A percentile compares a stretch with the other conserved stretches of the same genome.
Evolutionary conservation across 2,888 invertebrate species (phyloP).

Genomic region (Tachina fera): DNA sequence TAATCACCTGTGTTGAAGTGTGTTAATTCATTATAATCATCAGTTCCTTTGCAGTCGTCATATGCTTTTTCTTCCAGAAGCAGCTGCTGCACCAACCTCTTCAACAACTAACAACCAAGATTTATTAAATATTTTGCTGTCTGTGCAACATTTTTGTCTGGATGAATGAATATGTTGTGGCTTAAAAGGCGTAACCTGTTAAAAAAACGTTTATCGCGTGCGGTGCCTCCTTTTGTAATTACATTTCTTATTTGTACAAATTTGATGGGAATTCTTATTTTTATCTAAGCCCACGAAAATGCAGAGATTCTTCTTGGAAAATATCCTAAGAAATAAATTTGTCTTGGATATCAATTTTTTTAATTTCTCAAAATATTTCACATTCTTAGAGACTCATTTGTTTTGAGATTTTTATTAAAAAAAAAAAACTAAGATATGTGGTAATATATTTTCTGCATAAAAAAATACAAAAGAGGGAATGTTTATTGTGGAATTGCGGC

Average conservation of each 20-base stretch:
- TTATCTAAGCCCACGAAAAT: conserved; percentile 3
- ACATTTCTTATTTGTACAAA: conserved; percentile 46
- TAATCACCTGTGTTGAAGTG: conserved; percentile 66
- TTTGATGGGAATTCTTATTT: conserved; percentile 61
- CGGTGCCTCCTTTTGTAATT: conserved; percentile 66
- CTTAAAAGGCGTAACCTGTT: conserved; percentile 78
- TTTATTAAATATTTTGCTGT: conserved; percentile 45
- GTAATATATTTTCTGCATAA: background rate
- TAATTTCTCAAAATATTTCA: conserved; percentile 27
- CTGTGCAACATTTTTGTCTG: conserved; percentile 66
- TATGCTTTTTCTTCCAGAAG: conserved; percentile 20
- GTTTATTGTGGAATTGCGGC: too few relatives aligned
- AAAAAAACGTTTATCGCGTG: conserved; percentile 78
- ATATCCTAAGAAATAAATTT: conserved; percentile 57
- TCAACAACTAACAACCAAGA: conserved; percentile 11
- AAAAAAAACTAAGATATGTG: too few relatives aligned
- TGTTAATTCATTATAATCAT: conserved; percentile 68
- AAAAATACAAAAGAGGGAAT: background rate
- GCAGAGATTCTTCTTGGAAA: conserved; percentile 42
- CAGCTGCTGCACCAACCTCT: background rate
- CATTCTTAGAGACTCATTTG: background rate
- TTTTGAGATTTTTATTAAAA: background rate
- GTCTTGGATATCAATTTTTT: conserved; percentile 51
- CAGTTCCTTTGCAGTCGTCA: conserved; percentile 41
- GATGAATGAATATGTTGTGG: conserved; percentile 52